phyloP scores from a whole-genome alignment of 2,888 invertebrate species.

The Crocallis elinguaria region DNA sequence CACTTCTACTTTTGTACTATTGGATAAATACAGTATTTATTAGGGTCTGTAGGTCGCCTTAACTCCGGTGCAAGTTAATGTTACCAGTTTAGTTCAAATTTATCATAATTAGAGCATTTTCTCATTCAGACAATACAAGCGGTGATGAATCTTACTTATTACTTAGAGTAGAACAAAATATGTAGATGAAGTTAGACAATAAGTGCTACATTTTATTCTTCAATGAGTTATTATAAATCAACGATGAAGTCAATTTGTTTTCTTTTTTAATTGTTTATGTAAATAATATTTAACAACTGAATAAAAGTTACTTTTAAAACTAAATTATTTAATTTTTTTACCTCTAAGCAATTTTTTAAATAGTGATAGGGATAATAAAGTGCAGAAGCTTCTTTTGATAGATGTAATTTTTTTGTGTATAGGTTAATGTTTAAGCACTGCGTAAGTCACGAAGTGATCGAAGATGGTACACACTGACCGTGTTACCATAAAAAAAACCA shows the following conservation, averaged over 20 bases:
- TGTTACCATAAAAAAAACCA: no score
- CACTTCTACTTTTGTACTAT: slow-evolving; percentile 22
- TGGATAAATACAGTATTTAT: slow-evolving; percentile 13
- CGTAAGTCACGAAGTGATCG: no score
- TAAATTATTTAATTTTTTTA: background rate
- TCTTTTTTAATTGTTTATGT: slow-evolving; percentile 71
- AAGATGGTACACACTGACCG: no score
- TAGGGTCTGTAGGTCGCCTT: slow-evolving; percentile 35
- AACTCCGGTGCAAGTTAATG: slow-evolving; percentile 48
- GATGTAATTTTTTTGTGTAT: no score
- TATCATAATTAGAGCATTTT: slow-evolving; percentile 52
- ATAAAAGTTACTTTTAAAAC: slow-evolving; percentile 58
- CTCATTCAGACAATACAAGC: slow-evolving; percentile 64
- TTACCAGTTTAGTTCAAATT: slow-evolving; percentile 36
- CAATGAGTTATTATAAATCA: slow-evolving; percentile 47
- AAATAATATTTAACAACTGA: slow-evolving; percentile 66
- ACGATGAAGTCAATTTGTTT: slow-evolving; percentile 49
- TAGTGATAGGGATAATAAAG: no score
- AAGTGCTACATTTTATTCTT: slow-evolving; percentile 52
- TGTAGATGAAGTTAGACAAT: slow-evolving; percentile 61
- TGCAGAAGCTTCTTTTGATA: no score
- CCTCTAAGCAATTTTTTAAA: no score
- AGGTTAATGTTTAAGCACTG: no score
- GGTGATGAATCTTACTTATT: slow-evolving; percentile 65
- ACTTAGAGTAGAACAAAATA: slow-evolving; percentile 66